These are phyloP conservation scores for Antigone vipio DNA, from an alignment of 2,113 vertebrate genomes.

Conservation along the genomic window DNA sequence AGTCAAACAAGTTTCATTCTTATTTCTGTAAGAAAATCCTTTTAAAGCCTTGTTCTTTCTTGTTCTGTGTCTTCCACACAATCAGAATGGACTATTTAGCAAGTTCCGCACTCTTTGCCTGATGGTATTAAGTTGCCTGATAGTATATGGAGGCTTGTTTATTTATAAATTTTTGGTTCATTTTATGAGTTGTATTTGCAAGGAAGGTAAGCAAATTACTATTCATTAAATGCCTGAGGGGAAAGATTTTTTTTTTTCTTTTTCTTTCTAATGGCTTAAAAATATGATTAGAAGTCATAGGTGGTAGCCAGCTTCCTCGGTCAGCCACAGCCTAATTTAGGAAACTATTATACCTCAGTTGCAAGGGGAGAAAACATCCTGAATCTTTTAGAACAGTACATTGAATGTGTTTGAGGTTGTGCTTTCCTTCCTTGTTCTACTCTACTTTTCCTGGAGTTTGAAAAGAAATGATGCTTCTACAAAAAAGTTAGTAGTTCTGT, in stretches of 20 bases:
- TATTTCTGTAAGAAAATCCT: not conserved
- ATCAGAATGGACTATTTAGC: not conserved
- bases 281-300: not conserved
- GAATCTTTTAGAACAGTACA: not conserved
- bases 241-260: not conserved
- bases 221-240: not conserved
- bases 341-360: not conserved
- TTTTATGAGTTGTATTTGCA: constrained; percentile 2
- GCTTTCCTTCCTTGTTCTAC: not conserved
- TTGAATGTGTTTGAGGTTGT: not conserved
- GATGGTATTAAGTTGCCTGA: not conserved
- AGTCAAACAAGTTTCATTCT: not conserved
- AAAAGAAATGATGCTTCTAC: not conserved
- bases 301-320: not conserved
- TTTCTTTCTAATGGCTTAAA: not conserved
- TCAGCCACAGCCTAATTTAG: not conserved
- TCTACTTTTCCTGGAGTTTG: not conserved
- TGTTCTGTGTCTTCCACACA: not conserved
- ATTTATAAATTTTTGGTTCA: not conserved
- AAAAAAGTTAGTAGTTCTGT: not conserved
- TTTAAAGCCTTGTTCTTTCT: not conserved
- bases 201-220: constrained; percentile 2
- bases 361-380: not conserved
- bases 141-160: not conserved
- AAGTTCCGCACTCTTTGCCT: not conserved